A percentile compares a stretch with the other conserved stretches of the same genome.
Evolutionary conservation across 2,888 invertebrate genomes (phyloP).

Genomic region (Odontomyia ornata): DNA sequence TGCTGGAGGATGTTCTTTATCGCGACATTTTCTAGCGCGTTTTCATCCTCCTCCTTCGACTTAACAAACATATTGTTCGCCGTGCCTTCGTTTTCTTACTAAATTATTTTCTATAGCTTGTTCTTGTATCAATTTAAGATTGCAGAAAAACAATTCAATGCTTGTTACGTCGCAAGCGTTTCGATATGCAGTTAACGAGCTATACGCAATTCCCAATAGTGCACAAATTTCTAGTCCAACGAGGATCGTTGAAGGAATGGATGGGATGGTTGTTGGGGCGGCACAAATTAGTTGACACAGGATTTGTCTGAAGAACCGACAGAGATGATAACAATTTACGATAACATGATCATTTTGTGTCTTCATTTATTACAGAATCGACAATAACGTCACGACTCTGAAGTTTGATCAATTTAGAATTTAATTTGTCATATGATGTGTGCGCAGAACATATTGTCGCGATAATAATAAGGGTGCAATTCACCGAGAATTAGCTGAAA

Average conservation of each 20-base stretch:
- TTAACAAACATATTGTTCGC: conserved; percentile 21
- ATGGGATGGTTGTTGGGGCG: neutral
- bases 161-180: neutral
- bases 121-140: conserved; percentile 9
- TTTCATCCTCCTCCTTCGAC: neutral
- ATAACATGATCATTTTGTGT: conserved; percentile 43
- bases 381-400: neutral
- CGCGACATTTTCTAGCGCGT: conserved; percentile 1
- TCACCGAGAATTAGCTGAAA: too few relatives aligned
- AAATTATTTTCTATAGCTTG: conserved; percentile 36
- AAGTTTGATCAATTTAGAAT: conserved; percentile 9
- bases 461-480: too few relatives aligned
- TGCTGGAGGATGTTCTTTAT: conserved; percentile 11
- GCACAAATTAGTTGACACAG: conserved; percentile 40
- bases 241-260: too few relatives aligned
- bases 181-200: neutral
- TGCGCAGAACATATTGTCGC: too few relatives aligned
- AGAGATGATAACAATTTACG: conserved; percentile 38
- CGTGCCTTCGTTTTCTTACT: conserved; percentile 25
- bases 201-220: conserved; percentile 26
- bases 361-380: conserved; percentile 37
- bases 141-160: neutral
- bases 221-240: too few relatives aligned
- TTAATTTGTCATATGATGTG: conserved; percentile 16
- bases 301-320: conserved; percentile 1